Percentiles rank a stretch among this genome's conserved stretches.
phyloP scores from a whole-genome alignment of 2,888 invertebrate genomes.

The Drosophila quinaria region DNA sequence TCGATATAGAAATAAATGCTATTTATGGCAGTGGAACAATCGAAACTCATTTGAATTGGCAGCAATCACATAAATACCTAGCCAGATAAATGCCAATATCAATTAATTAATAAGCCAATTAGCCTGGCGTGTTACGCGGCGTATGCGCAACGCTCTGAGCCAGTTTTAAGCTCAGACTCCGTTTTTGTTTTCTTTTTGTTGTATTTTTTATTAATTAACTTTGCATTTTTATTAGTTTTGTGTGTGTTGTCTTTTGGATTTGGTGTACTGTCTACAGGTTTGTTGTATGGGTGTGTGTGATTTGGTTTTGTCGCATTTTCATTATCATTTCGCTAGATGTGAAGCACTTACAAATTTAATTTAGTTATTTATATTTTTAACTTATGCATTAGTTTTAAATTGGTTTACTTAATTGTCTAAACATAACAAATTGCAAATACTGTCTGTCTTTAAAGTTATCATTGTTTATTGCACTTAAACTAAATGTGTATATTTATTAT shows the following conservation, averaged over 20 bases:
- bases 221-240: constrained; percentile 70
- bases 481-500: constrained; percentile 47
- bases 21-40: constrained; percentile 41
- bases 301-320: constrained; percentile 29
- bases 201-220: constrained; percentile 64
- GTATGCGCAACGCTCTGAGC: constrained; percentile 41
- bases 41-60: constrained; percentile 52
- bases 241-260: constrained; percentile 25
- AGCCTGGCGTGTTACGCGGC: constrained; percentile 57
- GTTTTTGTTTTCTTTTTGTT: constrained; percentile 6
- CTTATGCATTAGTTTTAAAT: constrained; percentile 53
- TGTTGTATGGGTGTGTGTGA: constrained; percentile 22
- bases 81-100: constrained; percentile 55
- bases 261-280: constrained; percentile 37
- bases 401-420: constrained; percentile 63
- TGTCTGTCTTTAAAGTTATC: constrained; percentile 37
- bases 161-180: constrained; percentile 25
- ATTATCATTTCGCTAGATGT: constrained; percentile 30
- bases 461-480: constrained; percentile 69
- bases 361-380: constrained; percentile 26
- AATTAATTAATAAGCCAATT: constrained; percentile 70
- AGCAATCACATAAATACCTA: constrained; percentile 47
- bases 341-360: constrained; percentile 72
- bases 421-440: constrained; percentile 72
- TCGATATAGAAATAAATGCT: constrained; percentile 22